Conservation (phyloP, 1,140 invertebrate species). For the Euglossa dilemma region DNA sequence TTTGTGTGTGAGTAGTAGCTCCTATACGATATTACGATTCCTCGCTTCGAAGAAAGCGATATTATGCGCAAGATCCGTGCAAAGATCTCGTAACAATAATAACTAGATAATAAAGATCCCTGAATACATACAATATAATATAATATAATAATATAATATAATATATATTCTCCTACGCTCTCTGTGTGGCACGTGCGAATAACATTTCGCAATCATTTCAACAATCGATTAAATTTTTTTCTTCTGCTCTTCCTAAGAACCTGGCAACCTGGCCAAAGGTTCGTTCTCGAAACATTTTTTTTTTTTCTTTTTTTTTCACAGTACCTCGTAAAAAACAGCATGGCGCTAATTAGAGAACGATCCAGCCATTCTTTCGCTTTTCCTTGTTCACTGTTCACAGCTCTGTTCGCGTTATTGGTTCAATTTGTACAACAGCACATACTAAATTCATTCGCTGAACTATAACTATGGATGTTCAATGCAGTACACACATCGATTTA, state of each 20-base stretch:
- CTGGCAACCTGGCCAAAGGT: conserved; percentile 45
- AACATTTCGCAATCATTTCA: conserved; percentile 53
- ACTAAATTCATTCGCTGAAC: conserved; percentile 47
- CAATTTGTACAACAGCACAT: conserved; percentile 62
- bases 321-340: conserved; percentile 28
- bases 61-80: conserved; percentile 59
- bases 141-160: conserved; percentile 53
- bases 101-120: conserved; percentile 79
- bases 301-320: conserved; percentile 12
- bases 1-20: conserved; percentile 33
- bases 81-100: conserved; percentile 69
- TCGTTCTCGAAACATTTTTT: conserved; percentile 41
- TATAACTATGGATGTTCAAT: conserved; percentile 66
- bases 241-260: conserved; percentile 25
- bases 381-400: conserved; percentile 41
- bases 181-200: conserved; percentile 72
- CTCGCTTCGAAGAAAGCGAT: conserved; percentile 36
- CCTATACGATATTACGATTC: conserved; percentile 28
- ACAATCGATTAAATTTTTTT: conserved; percentile 57
- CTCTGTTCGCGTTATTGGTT: conserved; percentile 48
- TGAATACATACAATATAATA: conserved; percentile 72
- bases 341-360: conserved; percentile 49
- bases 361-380: conserved; percentile 53
- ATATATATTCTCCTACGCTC: conserved; percentile 67
- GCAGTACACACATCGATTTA: conserved; percentile 46